Evolutionary conservation across 2,888 invertebrate species (phyloP).

Genomic region (Ashinkailepas kermadecensis): DNA sequence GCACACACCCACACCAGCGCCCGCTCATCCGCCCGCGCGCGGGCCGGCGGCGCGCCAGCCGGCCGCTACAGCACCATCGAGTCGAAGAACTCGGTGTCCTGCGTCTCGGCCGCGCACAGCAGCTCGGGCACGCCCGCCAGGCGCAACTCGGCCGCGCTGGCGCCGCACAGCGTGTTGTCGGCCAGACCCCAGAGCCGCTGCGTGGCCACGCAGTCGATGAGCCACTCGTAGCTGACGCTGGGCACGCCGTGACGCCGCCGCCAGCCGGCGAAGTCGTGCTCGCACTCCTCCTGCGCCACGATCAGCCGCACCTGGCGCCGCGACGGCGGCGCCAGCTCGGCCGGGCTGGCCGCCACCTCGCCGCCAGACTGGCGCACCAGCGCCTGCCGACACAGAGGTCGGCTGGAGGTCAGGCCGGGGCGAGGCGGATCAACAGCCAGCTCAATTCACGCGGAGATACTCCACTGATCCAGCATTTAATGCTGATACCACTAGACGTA

Average conservation of each 20-base stretch:
- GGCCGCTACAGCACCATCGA: not conserved
- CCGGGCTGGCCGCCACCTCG: not conserved
- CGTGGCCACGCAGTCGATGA: slow-evolving; percentile 11
- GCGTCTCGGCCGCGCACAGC: not conserved
- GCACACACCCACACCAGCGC: too few relatives aligned
- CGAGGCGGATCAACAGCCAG: too few relatives aligned
- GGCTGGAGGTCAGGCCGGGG: not conserved
- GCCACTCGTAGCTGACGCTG: slow-evolving; percentile 12
- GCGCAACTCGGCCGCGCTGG: not conserved
- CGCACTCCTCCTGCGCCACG: slow-evolving; percentile 14
- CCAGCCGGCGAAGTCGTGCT: slow-evolving; percentile 16
- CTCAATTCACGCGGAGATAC: too few relatives aligned
- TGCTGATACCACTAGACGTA: too few relatives aligned
- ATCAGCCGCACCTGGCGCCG: not conserved
- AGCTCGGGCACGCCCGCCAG: not conserved
- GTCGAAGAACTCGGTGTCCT: not conserved
- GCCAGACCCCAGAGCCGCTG: slow-evolving; percentile 7
- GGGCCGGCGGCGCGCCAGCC: too few relatives aligned
- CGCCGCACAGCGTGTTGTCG: slow-evolving; percentile 16
- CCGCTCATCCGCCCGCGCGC: too few relatives aligned
- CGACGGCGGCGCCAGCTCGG: not conserved
- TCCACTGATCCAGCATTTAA: too few relatives aligned
- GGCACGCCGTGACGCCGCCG: not conserved
- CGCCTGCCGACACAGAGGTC: not conserved
- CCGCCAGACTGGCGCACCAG: not conserved